A percentile compares a stretch with the other conserved stretches of the same genome.
Evolutionary conservation across 2,113 vertebrate species (phyloP).

Genomic region (Sminthopsis crassicaudata): DNA sequence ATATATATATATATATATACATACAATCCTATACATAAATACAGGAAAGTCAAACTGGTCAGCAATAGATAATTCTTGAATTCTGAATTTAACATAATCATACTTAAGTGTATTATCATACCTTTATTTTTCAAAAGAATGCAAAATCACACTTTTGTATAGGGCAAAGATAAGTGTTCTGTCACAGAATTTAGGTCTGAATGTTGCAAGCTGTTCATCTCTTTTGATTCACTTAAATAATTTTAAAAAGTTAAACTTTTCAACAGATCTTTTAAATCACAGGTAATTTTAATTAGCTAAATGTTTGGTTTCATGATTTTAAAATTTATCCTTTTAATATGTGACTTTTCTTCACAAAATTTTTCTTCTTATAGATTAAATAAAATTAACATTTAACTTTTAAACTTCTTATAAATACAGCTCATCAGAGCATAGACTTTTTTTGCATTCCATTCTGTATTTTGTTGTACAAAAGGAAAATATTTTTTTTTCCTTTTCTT

Average conservation of each 20-base stretch:
- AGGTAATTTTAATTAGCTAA: slow-evolving; percentile 47
- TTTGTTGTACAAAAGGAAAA: slow-evolving; percentile 29
- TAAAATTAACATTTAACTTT: slow-evolving; percentile 42
- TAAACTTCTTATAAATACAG: slow-evolving; percentile 30
- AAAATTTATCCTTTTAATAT: slow-evolving; percentile 21
- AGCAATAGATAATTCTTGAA: slow-evolving; percentile 60
- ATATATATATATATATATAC: not conserved
- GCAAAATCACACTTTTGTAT: slow-evolving; percentile 38
- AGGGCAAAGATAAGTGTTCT: slow-evolving; percentile 23
- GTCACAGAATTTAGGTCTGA: not conserved
- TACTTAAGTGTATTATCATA: slow-evolving; percentile 54
- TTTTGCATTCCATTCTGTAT: not conserved
- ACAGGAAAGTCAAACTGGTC: slow-evolving; percentile 64
- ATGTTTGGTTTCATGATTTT: slow-evolving; percentile 38
- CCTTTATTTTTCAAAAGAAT: slow-evolving; percentile 2
- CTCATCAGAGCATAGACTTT: fast-evolving
- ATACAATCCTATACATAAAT: slow-evolving; percentile 12
- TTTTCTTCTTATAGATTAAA: slow-evolving; percentile 28
- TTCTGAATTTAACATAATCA: slow-evolving; percentile 68
- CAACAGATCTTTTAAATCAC: not conserved
- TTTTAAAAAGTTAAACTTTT: slow-evolving; percentile 26
- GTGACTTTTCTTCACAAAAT: slow-evolving; percentile 18
- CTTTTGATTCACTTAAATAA: slow-evolving; percentile 35
- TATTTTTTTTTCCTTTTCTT: slow-evolving; percentile 7
- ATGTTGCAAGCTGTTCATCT: slow-evolving; percentile 32